Percentiles rank a stretch among this genome's conserved stretches.
Conservation (phyloP, 2,888 invertebrate species). For the Heliconius hortense region DNA sequence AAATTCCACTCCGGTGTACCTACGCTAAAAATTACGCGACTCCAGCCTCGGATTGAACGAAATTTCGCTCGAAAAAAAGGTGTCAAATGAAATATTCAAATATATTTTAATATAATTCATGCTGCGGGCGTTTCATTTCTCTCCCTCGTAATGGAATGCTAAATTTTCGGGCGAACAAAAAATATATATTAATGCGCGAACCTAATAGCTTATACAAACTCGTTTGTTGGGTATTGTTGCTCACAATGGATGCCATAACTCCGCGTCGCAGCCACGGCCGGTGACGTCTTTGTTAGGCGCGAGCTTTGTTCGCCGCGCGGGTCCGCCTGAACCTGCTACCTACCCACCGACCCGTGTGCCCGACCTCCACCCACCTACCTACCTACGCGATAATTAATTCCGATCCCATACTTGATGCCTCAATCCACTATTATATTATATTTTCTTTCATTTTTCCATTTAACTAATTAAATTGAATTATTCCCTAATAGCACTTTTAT, state of each 20-base stretch:
- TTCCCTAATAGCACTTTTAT: constrained; percentile 42
- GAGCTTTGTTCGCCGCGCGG: constrained; percentile 73
- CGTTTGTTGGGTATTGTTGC: constrained; percentile 83
- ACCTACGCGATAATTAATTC: constrained; percentile 51
- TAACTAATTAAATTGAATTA: constrained; percentile 56
- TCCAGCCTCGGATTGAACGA: constrained; percentile 77
- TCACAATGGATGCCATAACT: constrained; percentile 82
- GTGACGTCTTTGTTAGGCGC: constrained; percentile 81
- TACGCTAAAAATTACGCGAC: constrained; percentile 77
- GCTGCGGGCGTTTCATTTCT: constrained; percentile 83
- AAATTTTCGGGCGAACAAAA: constrained; percentile 82
- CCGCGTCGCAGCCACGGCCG: constrained; percentile 80
- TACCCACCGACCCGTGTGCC: constrained; percentile 44
- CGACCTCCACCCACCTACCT: constrained; percentile 52
- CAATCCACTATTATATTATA: constrained; percentile 37
- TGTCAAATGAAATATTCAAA: constrained; percentile 83
- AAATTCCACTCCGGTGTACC: constrained; percentile 71
- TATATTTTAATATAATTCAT: constrained; percentile 83
- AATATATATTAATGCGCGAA: constrained; percentile 83
- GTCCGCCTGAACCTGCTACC: constrained; percentile 65
- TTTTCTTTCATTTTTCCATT: constrained; percentile 46
- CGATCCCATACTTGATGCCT: constrained; percentile 41
- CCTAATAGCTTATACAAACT: constrained; percentile 83
- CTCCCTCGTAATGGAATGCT: constrained; percentile 83
- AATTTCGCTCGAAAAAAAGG: constrained; percentile 80